These are phyloP conservation scores for Tetrax tetrax DNA, from an alignment of 2,113 vertebrate genomes.

Conservation along the genomic window DNA sequence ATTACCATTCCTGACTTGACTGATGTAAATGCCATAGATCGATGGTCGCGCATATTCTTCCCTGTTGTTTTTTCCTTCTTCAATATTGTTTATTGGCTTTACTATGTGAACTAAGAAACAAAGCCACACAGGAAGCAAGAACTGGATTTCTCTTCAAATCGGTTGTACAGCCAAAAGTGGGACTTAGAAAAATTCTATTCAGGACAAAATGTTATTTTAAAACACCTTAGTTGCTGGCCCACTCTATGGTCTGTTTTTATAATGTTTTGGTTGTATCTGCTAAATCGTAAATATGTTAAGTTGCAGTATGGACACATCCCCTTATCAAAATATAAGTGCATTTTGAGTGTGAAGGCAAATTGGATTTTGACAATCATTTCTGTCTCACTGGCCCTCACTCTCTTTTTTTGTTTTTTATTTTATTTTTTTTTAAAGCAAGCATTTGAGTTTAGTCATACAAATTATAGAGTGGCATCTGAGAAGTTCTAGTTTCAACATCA, in stretches of 20 bases:
- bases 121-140: constrained; percentile 71
- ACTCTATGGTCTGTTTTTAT: constrained; percentile 77
- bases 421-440: not conserved
- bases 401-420: not conserved
- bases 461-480: not conserved
- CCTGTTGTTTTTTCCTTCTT: constrained; percentile 98
- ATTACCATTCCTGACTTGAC: constrained; percentile 98
- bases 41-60: constrained; percentile 98
- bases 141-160: constrained; percentile 82
- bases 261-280: constrained; percentile 71
- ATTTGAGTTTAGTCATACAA: not conserved
- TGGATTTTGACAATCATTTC: constrained; percentile 30
- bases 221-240: constrained; percentile 92
- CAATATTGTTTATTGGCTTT: constrained; percentile 98
- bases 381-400: not conserved
- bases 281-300: constrained; percentile 25
- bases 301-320: constrained; percentile 58
- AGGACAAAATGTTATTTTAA: constrained; percentile 86
- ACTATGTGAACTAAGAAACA: constrained; percentile 93
- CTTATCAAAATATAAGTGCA: constrained; percentile 49
- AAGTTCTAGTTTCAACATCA: constrained; percentile 7
- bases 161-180: constrained; percentile 83
- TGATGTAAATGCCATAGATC: constrained; percentile 98
- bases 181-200: constrained; percentile 85
- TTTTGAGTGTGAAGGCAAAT: constrained; percentile 47